Conservation (phyloP, 2,113 vertebrate genomes). For the Coregonus clupeaformis region DNA sequence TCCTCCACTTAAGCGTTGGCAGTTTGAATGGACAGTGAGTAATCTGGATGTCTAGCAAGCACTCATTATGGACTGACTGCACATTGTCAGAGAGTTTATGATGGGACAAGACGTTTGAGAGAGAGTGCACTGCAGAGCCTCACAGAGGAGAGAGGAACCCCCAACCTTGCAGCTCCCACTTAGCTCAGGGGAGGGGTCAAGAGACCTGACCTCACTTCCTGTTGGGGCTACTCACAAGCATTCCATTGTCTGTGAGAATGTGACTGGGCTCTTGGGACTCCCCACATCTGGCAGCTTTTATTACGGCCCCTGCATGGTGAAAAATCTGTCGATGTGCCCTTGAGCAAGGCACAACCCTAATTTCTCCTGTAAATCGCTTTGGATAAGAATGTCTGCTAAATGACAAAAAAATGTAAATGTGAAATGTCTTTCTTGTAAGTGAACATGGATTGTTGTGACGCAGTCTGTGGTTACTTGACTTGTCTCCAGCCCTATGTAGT, state of each 20-base stretch:
- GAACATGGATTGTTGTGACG: not conserved
- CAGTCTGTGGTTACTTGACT: conserved; percentile 25
- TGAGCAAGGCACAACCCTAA: too few relatives aligned
- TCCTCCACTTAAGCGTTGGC: conserved; percentile 8
- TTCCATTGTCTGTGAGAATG: conserved; percentile 82
- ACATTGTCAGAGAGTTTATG: conserved; percentile 53
- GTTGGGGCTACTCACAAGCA: conserved; percentile 76
- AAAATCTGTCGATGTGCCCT: too few relatives aligned
- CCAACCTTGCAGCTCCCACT: conserved; percentile 46
- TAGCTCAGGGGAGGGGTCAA: conserved; percentile 67
- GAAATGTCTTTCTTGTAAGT: not conserved
- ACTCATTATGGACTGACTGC: conserved; percentile 47
- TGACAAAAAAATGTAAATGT: not conserved
- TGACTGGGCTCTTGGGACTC: conserved; percentile 66
- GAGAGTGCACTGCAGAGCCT: conserved; percentile 7
- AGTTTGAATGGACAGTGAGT: conserved; percentile 18
- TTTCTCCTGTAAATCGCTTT: too few relatives aligned
- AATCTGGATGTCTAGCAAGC: conserved; percentile 33
- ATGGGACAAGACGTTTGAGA: conserved; percentile 44
- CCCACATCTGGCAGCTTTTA: conserved; percentile 81
- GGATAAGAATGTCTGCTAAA: too few relatives aligned
- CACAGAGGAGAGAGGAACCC: conserved; percentile 38
- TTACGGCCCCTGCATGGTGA: conserved; percentile 53
- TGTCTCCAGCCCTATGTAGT: conserved; percentile 26
- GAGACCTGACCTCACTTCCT: conserved; percentile 80